These are phyloP conservation scores for Callorhinus ursinus DNA, from an alignment of 2,113 vertebrate genomes.

Conservation along the genomic window DNA sequence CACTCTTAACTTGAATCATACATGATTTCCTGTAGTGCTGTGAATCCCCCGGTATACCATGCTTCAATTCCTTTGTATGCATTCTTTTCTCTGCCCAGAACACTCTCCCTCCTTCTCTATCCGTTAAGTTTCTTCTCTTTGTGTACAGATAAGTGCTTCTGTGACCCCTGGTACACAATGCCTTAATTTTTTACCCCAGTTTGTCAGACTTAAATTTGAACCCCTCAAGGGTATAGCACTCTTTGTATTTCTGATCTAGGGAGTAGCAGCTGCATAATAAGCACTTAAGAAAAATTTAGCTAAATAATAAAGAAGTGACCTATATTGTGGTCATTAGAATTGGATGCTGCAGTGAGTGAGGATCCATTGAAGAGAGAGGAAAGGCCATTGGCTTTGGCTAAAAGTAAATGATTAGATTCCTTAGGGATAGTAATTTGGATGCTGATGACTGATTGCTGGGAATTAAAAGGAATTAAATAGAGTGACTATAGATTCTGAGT, in stretches of 20 bases:
- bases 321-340: background rate
- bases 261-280: background rate
- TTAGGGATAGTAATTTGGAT: background rate
- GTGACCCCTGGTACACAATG: background rate
- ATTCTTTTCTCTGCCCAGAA: background rate
- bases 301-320: background rate
- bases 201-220: background rate
- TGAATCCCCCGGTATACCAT: background rate
- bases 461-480: constrained; percentile 18
- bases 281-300: background rate
- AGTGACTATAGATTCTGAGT: background rate
- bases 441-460: background rate
- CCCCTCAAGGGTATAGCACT: background rate
- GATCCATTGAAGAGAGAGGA: background rate
- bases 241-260: background rate
- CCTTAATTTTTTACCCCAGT: background rate
- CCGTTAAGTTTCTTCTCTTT: background rate
- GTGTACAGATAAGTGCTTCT: background rate
- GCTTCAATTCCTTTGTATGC: background rate
- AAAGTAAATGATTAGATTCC: background rate
- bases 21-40: background rate
- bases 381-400: background rate
- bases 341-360: background rate
- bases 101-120: background rate
- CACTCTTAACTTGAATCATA: background rate